These are phyloP conservation scores for Drosophila koepferae DNA, from an alignment of 2,888 invertebrate genomes.

Conservation along the genomic window DNA sequence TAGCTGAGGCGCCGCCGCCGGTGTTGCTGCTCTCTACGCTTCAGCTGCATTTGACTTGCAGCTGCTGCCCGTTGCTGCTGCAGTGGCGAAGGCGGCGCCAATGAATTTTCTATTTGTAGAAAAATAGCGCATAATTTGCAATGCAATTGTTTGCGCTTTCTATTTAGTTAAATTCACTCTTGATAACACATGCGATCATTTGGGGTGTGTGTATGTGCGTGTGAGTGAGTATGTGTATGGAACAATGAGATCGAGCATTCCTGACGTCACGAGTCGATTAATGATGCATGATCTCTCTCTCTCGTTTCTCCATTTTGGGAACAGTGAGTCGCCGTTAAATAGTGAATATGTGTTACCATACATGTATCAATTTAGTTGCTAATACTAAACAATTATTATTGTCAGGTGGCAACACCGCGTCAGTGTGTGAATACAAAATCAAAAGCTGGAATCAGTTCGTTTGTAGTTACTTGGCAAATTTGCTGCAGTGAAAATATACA, in stretches of 20 bases:
- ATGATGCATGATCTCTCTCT: conserved; percentile 17
- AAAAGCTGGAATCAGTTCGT: neutral
- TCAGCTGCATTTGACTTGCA: conserved; percentile 51
- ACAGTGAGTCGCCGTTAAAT: neutral
- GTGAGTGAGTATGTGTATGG: conserved; percentile 12
- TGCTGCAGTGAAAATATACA: neutral
- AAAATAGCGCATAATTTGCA: conserved; percentile 73
- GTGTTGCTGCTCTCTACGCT: conserved; percentile 49
- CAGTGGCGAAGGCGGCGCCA: conserved; percentile 27
- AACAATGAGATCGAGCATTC: conserved; percentile 39
- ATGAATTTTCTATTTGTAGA: conserved; percentile 73
- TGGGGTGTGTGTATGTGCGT: conserved; percentile 2
- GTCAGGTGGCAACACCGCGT: conserved; percentile 43
- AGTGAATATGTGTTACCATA: conserved; percentile 10
- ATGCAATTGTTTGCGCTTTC: conserved; percentile 74
- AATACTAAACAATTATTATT: neutral
- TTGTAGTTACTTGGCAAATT: neutral
- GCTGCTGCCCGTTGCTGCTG: neutral
- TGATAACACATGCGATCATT: conserved; percentile 59
- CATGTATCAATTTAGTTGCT: conserved; percentile 21
- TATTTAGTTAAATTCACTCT: conserved; percentile 57
- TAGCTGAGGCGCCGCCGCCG: conserved; percentile 43
- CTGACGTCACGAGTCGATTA: conserved; percentile 51
- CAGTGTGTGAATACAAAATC: neutral
- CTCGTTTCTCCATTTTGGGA: neutral